These are phyloP conservation scores for Papilio gigon DNA, from an alignment of 2,888 invertebrate genomes.

Conservation along the genomic window DNA sequence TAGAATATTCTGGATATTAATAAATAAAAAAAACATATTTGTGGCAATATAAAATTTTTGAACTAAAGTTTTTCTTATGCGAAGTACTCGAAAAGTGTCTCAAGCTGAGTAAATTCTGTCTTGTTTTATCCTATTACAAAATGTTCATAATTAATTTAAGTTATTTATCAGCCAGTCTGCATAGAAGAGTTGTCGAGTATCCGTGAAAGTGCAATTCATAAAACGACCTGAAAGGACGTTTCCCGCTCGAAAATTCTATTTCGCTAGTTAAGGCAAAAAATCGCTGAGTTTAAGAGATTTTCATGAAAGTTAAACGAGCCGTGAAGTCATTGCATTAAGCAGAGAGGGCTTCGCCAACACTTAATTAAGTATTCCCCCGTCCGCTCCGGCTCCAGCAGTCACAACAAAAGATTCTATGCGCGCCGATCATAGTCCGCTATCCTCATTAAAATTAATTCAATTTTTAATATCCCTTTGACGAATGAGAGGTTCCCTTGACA, in stretches of 20 bases:
- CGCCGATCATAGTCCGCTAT: conserved; percentile 62
- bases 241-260: conserved; percentile 59
- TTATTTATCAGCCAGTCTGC: background rate
- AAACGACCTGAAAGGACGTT: conserved; percentile 36
- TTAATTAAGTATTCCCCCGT: conserved; percentile 79
- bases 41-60: too few species aligned
- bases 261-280: conserved; percentile 70
- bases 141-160: background rate
- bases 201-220: conserved; percentile 35
- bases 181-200: conserved; percentile 26
- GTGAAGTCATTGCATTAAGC: conserved; percentile 80
- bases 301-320: conserved; percentile 81
- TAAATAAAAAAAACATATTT: too few species aligned
- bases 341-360: conserved; percentile 77
- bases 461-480: conserved; percentile 64
- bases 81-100: too few species aligned
- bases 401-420: conserved; percentile 75
- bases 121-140: background rate
- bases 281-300: conserved; percentile 78
- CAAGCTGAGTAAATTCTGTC: too few species aligned
- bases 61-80: too few species aligned
- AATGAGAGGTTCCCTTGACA: conserved; percentile 51
- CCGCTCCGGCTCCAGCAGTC: conserved; percentile 60
- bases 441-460: conserved; percentile 75
- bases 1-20: too few species aligned